Base-by-base conservation (phyloP, 2,888 invertebrate genomes). In the Epirrita christyi region DNA sequence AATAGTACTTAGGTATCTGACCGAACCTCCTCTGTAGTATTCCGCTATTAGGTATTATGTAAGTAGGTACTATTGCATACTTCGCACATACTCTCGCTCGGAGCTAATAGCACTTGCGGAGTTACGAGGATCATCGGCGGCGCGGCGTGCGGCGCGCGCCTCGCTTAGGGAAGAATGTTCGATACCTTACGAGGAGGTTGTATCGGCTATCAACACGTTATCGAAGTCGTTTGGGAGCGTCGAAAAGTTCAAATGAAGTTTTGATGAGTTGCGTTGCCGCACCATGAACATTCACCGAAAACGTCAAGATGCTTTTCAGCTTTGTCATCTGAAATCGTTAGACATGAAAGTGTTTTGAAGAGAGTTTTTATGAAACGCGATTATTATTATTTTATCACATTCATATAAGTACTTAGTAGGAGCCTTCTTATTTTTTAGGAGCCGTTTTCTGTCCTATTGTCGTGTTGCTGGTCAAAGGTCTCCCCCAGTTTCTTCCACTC, bases 141-240 rank as follows among this genome's bases (percentile, higher is more conserved):
- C 9, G 7, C 32, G 32, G 28, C 28, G 28, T 8, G 28, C 5
- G 48, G 48, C 44, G 42, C 14, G n/a, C 44, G 11, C 40, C 40
- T 38, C 46, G 40, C 11, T n/a, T n/a, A n/a, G n/a, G n/a, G n/a
- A 13, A 14, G 43, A 43, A 43, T 43, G 52, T 46, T 49, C 52
- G 53, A 59, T 60, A 48, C 64, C n/a, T n/a, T n/a, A n/a, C n/a
- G n/a, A n/a, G n/a, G 62, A 56, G 61, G 41, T 38, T 45, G 54
- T 62, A 52, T 53, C 40, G 61, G 57, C 63, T 55, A 56, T 61
- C 55, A 61, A 34, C 42, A 45, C 52, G 63, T 58, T 67, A 67
- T 64, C 66, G 58, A 55, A 38, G 48, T 59, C 66, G 58, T 63
- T 63, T 28, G 34, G 47, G 48, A 42, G 47, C 56, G 49, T 38